A percentile compares a stretch with the other conserved stretches of the same genome.
phyloP scores from a whole-genome alignment of 2,888 invertebrate species.

The Leptinotarsa juncta region DNA sequence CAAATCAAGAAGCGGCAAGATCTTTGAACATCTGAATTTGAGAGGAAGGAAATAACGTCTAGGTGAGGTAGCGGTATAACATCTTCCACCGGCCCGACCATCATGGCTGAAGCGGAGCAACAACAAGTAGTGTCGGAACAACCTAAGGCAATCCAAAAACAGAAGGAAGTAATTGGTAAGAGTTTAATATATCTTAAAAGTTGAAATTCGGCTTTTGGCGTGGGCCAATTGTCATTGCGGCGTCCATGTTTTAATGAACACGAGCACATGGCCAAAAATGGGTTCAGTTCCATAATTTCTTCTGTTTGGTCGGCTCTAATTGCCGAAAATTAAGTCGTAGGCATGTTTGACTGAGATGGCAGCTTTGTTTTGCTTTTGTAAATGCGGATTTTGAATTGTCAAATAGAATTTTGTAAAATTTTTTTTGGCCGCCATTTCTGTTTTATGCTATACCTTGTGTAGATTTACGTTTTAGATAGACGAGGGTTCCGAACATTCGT shows the following conservation, averaged over 20 bases:
- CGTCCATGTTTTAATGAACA: conserved; percentile 60
- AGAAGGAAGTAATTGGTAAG: conserved; percentile 91
- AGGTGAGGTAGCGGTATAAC: conserved; percentile 82
- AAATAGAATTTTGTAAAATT: not conserved
- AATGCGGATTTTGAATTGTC: not conserved
- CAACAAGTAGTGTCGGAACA: conserved; percentile 69
- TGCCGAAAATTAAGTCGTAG: not conserved
- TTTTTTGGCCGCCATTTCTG: conserved; percentile 14
- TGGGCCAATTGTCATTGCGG: conserved; percentile 52
- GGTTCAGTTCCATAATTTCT: not conserved
- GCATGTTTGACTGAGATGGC: not conserved
- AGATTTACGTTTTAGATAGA: no score
- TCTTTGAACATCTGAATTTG: conserved; percentile 68
- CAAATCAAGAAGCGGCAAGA: conserved; percentile 60
- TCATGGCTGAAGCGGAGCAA: conserved; percentile 94
- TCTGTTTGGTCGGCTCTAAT: not conserved
- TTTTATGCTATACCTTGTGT: no score
- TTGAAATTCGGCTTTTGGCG: conserved; percentile 38
- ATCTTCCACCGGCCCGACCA: conserved; percentile 77
- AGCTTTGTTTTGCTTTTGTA: not conserved
- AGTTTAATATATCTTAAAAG: conserved; percentile 44
- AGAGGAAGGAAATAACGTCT: conserved; percentile 78
- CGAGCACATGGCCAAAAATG: conserved; percentile 58
- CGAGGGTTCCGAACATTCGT: no score
- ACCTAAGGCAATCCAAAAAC: conserved; percentile 73